A percentile compares a stretch with the other conserved stretches of the same genome.
phyloP scores from a whole-genome alignment of 2,888 invertebrate genomes.

The Drosophila kambysellisi region DNA sequence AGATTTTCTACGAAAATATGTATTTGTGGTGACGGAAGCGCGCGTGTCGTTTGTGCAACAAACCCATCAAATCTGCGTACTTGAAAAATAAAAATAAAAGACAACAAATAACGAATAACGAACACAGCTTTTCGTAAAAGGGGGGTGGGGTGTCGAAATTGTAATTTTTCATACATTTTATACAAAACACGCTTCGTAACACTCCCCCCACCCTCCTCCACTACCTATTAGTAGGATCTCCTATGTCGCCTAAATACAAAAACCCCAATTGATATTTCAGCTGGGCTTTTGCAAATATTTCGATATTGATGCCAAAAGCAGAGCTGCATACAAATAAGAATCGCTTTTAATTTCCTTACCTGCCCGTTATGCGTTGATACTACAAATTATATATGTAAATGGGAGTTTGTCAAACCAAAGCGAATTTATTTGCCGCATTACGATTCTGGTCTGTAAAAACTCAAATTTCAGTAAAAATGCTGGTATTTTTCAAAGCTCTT shows the following conservation, averaged over 20 bases:
- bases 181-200: neutral
- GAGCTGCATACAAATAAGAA: constrained; percentile 53
- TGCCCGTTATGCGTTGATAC: constrained; percentile 30
- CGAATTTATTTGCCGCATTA: neutral
- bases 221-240: neutral
- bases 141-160: neutral
- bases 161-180: neutral
- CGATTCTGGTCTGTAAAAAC: neutral
- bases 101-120: constrained; percentile 15
- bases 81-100: constrained; percentile 4
- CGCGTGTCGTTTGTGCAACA: constrained; percentile 62
- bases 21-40: constrained; percentile 65
- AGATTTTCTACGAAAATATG: constrained; percentile 53
- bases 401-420: neutral
- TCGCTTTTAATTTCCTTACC: constrained; percentile 59
- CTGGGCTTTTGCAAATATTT: constrained; percentile 60
- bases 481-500: too few species aligned
- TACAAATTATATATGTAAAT: constrained; percentile 16
- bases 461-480: neutral
- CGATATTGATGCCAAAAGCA: constrained; percentile 45
- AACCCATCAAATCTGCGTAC: constrained; percentile 21
- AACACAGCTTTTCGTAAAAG: neutral
- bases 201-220: neutral
- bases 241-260: neutral
- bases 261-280: constrained; percentile 60